phyloP scores from a whole-genome alignment of 2,113 vertebrate species.

The Eulemur rufifrons region DNA sequence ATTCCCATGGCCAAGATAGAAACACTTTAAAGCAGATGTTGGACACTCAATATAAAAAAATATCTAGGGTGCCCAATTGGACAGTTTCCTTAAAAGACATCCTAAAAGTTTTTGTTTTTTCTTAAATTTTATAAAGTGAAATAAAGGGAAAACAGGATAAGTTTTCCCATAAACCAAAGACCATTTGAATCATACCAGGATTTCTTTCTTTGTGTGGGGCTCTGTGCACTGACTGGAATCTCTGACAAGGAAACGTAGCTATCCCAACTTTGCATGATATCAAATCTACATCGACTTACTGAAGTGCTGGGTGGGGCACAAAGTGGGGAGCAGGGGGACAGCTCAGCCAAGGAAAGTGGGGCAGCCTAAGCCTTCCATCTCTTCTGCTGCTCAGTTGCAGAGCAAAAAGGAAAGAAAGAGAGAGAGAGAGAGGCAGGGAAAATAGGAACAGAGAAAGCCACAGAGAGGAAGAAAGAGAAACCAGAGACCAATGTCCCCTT shows the following conservation, averaged over 20 bases:
- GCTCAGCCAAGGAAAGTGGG: constrained; percentile 80
- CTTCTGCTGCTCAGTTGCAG: constrained; percentile 77
- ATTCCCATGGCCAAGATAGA: not conserved
- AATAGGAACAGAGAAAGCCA: constrained; percentile 59
- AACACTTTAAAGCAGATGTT: not conserved
- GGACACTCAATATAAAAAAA: not conserved
- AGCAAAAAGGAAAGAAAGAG: constrained; percentile 65
- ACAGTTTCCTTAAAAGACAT: not conserved
- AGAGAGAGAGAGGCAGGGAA: constrained; percentile 62
- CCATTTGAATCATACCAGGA: not conserved
- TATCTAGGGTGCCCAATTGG: not conserved
- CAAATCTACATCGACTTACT: constrained; percentile 70
- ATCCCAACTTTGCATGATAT: constrained; percentile 68
- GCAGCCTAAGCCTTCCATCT: constrained; percentile 79
- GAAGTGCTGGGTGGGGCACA: constrained; percentile 75
- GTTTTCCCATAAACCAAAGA: not conserved
- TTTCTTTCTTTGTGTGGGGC: not conserved
- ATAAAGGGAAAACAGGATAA: not conserved
- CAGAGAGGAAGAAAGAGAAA: constrained; percentile 71
- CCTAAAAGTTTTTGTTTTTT: not conserved
- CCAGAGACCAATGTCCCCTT: constrained; percentile 76
- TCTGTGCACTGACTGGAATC: not conserved
- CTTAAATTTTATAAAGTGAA: constrained; percentile 10
- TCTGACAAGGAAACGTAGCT: constrained; percentile 77
- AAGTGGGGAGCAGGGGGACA: constrained; percentile 77